Base-by-base conservation (phyloP, 2,888 invertebrate genomes). In the Heliothis peltigera region DNA sequence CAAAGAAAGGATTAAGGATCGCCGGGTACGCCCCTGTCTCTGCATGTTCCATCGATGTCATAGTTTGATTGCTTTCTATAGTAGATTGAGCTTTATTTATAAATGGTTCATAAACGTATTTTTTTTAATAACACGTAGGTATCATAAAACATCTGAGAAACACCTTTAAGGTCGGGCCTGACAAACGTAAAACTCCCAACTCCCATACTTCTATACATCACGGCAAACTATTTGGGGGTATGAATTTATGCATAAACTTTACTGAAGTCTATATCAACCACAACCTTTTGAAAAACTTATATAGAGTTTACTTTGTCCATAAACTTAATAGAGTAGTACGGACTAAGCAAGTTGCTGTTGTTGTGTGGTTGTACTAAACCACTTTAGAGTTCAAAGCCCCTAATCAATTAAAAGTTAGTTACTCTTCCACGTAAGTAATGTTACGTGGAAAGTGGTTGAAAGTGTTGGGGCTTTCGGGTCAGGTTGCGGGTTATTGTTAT, bases 401-500 rank as follows among this genome's bases (percentile, higher is more conserved):
- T 52, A 28, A 64, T 47, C 46, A 54, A 64, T 4, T 56, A 44
- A 70, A 60, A 46, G 22, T 42, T 70, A 57, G 64, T 54, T 68
- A 71, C 63, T 65, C 62, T 74, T 76, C 64, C 64, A 57, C 61
- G 72, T 75, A 62, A 64, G 46, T 48, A 60, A 55, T 55, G 58
- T 75, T 64, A 60, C 65, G 67, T 64, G 62, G 60, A 62, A 75
- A 66, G 73, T 73, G 73, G 66, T 69, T 67, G 68, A 67, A 76
- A 69, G 71, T 80, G 65, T 77, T 79, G 79, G 83, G 84, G 83
- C 76, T 78, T 70, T 78, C 78, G 89, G 92, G 91, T 94, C 90
- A 92, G 92, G 92, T 88, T 92, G 87, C 94, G 95, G 95, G 95
- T 95, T 92, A 93, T 94, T 95, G 95, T 93, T 93, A 91, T 95